These are phyloP conservation scores for Portunus trituberculatus DNA, from an alignment of 1,140 invertebrate genomes.

Conservation along the genomic window DNA sequence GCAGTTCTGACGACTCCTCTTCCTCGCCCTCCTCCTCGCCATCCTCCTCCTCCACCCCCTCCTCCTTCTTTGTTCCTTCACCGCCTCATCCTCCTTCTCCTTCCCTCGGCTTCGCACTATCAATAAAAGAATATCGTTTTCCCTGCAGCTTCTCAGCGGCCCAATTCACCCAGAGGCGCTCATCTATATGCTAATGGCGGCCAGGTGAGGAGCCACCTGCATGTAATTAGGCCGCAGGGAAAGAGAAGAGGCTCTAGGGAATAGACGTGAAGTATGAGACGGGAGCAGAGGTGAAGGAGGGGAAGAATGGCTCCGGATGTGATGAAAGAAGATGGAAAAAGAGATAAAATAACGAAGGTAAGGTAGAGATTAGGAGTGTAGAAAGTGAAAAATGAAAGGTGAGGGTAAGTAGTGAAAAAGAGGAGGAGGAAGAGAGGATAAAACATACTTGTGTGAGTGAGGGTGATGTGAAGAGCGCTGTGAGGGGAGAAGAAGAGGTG, in stretches of 20 bases:
- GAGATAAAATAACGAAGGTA: background rate
- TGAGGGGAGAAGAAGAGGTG: background rate
- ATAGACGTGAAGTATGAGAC: background rate
- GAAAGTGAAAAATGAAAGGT: background rate
- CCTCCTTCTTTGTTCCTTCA: background rate
- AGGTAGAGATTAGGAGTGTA: background rate
- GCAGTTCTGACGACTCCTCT: background rate
- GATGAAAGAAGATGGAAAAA: background rate
- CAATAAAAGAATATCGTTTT: constrained; percentile 3
- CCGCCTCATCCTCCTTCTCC: background rate
- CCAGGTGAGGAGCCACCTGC: background rate
- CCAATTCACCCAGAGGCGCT: background rate
- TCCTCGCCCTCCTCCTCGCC: background rate
- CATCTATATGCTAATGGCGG: constrained; percentile 12
- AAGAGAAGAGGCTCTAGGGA: background rate
- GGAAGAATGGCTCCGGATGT: background rate
- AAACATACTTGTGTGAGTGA: too few relatives aligned
- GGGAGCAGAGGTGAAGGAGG: background rate
- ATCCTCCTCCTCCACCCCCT: background rate
- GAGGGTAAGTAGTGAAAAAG: background rate
- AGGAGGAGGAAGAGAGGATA: background rate
- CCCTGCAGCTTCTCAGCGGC: background rate
- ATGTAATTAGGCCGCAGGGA: background rate
- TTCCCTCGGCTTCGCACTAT: background rate
- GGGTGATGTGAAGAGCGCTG: too few relatives aligned